phyloP scores from a whole-genome alignment of 2,113 vertebrate species.

The Galeopterus variegatus region DNA sequence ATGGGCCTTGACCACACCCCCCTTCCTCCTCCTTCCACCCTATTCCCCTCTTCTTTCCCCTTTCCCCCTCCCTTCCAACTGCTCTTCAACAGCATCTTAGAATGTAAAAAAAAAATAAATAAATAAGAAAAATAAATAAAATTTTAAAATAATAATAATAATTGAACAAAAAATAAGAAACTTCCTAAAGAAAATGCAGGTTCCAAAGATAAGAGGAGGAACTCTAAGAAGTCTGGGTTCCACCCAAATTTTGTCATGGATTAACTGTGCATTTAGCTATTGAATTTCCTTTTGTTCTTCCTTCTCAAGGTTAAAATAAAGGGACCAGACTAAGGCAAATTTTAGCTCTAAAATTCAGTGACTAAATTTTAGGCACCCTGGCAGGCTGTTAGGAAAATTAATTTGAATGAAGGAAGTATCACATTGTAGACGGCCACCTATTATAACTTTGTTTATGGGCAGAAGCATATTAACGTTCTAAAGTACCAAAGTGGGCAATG shows the following conservation, averaged over 20 bases:
- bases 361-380: background rate
- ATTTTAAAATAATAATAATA: no score
- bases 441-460: background rate
- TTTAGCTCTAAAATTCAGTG: background rate
- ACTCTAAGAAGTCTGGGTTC: background rate
- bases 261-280: background rate
- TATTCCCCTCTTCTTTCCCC: no score
- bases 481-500: background rate
- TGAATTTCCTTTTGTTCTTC: background rate
- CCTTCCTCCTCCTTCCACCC: no score
- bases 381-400: background rate
- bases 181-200: background rate
- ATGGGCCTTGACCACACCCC: no score
- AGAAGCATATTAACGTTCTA: background rate
- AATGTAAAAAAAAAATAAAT: no score
- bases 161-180: background rate
- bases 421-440: background rate
- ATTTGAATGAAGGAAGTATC: background rate
- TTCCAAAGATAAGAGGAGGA: background rate
- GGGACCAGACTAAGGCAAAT: background rate
- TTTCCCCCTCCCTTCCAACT: no score
- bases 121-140: no score
- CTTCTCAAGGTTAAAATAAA: slow-evolving; percentile 30
- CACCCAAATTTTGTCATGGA: background rate
- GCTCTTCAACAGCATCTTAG: no score